These are phyloP conservation scores for Ciconia nigra DNA, from an alignment of 2,797 vertebrate genomes.

Conservation along the genomic window DNA sequence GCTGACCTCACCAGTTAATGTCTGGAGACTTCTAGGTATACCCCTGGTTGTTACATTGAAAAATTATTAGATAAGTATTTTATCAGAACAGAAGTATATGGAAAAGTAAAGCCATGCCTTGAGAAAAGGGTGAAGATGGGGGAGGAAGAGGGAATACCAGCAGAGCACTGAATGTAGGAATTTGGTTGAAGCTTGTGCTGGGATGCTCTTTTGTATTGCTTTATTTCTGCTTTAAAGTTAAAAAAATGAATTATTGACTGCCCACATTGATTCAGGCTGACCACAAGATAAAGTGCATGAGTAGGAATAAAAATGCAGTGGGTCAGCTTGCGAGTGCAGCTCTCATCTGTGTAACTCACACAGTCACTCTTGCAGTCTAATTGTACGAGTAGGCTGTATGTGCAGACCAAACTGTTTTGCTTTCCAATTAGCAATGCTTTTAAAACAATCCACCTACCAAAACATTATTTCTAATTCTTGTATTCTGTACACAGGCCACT, in stretches of 20 bases:
- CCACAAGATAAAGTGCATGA: background rate
- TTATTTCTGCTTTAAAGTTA: background rate
- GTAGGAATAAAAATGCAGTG: background rate
- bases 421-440: background rate
- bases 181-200: background rate
- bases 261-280: background rate
- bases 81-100: background rate
- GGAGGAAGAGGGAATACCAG: background rate
- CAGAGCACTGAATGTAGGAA: background rate
- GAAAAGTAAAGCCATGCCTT: background rate
- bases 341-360: background rate
- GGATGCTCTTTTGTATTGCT: background rate
- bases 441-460: background rate
- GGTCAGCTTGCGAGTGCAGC: background rate
- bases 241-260: background rate
- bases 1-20: background rate
- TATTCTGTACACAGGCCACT: background rate
- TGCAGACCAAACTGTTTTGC: background rate
- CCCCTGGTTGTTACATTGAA: background rate
- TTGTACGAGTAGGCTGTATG: background rate
- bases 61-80: background rate
- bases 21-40: background rate
- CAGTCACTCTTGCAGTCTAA: background rate
- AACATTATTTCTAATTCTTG: background rate
- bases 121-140: background rate